These are phyloP conservation scores for Aplodontia rufa DNA, from an alignment of 2,113 vertebrate species.

Conservation along the genomic window DNA sequence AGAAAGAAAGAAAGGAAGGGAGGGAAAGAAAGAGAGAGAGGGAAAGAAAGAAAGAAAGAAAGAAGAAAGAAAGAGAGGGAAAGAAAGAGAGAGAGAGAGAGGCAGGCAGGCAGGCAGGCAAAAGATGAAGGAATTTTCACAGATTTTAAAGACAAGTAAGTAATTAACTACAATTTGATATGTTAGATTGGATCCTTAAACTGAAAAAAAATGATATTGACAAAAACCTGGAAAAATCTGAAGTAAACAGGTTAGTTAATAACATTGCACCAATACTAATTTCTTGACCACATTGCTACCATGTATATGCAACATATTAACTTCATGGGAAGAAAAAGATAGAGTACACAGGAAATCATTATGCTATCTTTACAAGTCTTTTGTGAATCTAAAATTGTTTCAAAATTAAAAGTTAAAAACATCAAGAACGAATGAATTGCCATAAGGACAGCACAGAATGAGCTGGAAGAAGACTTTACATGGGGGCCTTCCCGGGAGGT, in stretches of 20 bases:
- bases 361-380: neutral
- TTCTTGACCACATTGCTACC: neutral
- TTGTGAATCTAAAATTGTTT: neutral
- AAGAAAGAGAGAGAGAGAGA: too few relatives aligned
- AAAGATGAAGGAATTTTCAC: neutral
- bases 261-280: neutral
- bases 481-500: neutral
- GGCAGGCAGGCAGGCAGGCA: too few relatives aligned
- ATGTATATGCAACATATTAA: neutral
- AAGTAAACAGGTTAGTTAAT: neutral
- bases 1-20: too few relatives aligned
- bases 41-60: slow-evolving; percentile 8
- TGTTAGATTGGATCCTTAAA: neutral
- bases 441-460: neutral
- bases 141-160: neutral
- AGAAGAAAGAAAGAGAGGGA: too few relatives aligned
- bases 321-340: neutral
- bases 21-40: too few relatives aligned
- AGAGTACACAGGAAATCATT: neutral
- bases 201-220: neutral
- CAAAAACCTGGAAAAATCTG: neutral
- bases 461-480: neutral
- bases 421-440: neutral
- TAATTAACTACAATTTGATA: neutral
- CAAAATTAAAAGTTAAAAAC: neutral